These are phyloP conservation scores for Eurytoma adleriae DNA, from an alignment of 2,888 invertebrate species.

Conservation along the genomic window DNA sequence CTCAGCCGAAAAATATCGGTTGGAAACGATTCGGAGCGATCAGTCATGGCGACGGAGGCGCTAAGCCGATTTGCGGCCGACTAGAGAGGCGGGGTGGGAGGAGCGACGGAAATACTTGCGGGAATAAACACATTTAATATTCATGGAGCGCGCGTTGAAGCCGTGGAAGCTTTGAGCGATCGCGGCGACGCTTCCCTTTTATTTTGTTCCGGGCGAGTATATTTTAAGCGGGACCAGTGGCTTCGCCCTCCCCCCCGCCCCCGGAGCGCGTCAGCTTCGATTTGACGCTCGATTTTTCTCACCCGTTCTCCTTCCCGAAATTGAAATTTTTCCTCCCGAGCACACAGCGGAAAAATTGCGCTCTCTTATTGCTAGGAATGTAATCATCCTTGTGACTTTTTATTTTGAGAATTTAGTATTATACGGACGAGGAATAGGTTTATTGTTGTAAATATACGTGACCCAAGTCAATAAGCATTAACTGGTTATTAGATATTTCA, in stretches of 20 bases:
- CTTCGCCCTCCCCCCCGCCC: neutral
- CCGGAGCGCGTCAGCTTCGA: conserved; percentile 14
- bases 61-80: conserved; percentile 46
- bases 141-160: conserved; percentile 37
- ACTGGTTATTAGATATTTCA: no score
- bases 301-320: conserved; percentile 10
- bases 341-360: neutral
- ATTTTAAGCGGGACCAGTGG: neutral
- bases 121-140: conserved; percentile 56
- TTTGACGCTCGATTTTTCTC: conserved; percentile 44
- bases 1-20: conserved; percentile 9
- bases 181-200: conserved; percentile 34
- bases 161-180: conserved; percentile 40
- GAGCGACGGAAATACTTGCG: conserved; percentile 37
- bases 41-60: conserved; percentile 36
- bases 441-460: no score
- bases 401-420: no score
- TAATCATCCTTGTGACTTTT: no score
- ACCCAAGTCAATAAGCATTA: no score
- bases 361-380: no score
- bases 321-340: conserved; percentile 11
- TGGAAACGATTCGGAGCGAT: conserved; percentile 35
- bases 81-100: neutral
- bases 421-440: no score
- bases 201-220: conserved; percentile 22